Percentiles rank a stretch among this genome's conserved stretches.
Conservation (phyloP, 2,797 vertebrate species). For the Amazona ochrocephala region DNA sequence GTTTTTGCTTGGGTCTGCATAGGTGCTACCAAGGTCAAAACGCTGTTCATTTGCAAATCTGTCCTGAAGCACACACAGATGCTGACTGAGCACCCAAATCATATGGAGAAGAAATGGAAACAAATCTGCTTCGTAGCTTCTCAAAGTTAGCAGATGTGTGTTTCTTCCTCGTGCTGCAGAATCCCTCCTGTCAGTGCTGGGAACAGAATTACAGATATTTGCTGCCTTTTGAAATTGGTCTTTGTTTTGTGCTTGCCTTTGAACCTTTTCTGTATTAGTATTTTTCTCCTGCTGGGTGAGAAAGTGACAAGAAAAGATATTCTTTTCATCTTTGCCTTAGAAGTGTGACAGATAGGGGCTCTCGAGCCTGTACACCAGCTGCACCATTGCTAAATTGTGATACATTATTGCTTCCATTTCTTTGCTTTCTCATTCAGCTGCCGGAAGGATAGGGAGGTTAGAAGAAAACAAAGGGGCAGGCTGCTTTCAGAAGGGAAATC, state of each 20-base stretch:
- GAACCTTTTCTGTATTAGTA: neutral
- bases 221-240: neutral
- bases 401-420: conserved; percentile 12
- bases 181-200: neutral
- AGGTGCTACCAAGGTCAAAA: conserved; percentile 22
- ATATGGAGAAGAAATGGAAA: conserved; percentile 50
- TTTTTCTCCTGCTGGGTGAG: conserved; percentile 17
- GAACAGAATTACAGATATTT: neutral
- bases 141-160: conserved; percentile 25
- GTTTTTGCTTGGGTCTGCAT: neutral
- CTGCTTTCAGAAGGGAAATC: neutral
- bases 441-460: neutral
- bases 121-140: conserved; percentile 43
- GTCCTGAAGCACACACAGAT: neutral
- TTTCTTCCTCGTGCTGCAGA: neutral
- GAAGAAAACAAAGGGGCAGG: neutral
- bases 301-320: neutral
- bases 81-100: neutral
- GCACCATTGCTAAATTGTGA: conserved; percentile 23
- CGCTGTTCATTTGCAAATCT: conserved; percentile 32
- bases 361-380: neutral
- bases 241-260: conserved; percentile 40
- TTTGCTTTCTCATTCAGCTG: neutral
- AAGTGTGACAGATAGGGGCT: neutral
- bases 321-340: conserved; percentile 15